These are phyloP conservation scores for Tryphoninae sp. DNA, from an alignment of 2,888 invertebrate genomes.

Conservation along the genomic window DNA sequence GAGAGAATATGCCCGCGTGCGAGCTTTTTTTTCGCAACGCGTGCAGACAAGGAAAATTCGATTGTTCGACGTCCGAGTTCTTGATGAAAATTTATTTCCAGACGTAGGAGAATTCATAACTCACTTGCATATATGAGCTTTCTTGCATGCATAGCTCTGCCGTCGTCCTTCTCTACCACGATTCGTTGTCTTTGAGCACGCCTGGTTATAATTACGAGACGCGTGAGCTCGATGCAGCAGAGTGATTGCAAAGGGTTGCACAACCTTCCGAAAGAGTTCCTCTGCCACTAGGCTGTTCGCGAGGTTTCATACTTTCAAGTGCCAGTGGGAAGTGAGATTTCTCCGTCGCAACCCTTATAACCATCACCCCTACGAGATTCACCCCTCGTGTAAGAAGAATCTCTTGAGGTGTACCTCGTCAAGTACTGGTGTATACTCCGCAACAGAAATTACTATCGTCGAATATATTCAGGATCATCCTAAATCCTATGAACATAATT, in stretches of 20 bases:
- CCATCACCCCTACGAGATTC: conserved; percentile 53
- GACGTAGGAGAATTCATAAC: background rate
- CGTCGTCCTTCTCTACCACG: background rate
- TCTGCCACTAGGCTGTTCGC: conserved; percentile 63
- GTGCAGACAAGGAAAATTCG: conserved; percentile 7
- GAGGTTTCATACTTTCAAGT: conserved; percentile 65
- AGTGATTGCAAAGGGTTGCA: conserved; percentile 28
- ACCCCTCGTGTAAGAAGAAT: conserved; percentile 45
- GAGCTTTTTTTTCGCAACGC: conserved; percentile 4
- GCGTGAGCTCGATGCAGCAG: conserved; percentile 25
- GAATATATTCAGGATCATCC: background rate
- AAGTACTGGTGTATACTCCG: conserved; percentile 20
- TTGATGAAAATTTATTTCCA: background rate
- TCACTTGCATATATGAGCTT: background rate
- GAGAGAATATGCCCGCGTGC: conserved; percentile 6
- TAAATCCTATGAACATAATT: background rate
- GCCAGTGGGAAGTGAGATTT: conserved; percentile 53
- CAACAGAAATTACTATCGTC: conserved; percentile 15
- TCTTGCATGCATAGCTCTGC: background rate
- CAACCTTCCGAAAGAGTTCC: conserved; percentile 27
- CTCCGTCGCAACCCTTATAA: conserved; percentile 27
- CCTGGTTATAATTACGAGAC: conserved; percentile 74
- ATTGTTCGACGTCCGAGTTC: conserved; percentile 15
- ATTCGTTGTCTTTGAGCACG: conserved; percentile 70
- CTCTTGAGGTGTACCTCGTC: conserved; percentile 4